A percentile compares a stretch with the other conserved stretches of the same genome.
phyloP scores from a whole-genome alignment of 2,113 vertebrate genomes.

The Pardalotus punctatus region DNA sequence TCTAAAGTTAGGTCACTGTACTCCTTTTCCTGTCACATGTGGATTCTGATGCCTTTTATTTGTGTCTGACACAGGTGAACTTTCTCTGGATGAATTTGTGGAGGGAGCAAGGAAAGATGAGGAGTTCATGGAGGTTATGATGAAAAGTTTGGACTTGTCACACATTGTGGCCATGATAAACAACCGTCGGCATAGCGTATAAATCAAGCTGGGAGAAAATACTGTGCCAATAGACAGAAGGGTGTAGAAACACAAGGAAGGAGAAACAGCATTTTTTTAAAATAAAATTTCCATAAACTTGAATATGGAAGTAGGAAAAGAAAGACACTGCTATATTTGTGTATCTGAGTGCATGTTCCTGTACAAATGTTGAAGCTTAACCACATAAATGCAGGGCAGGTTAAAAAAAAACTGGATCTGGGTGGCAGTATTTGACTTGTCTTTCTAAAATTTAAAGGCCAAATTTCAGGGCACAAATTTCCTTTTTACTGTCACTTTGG shows the following conservation, averaged over 20 bases:
- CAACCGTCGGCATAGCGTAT: constrained; percentile 81
- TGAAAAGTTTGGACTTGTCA: constrained; percentile 86
- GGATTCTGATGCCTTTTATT: not conserved
- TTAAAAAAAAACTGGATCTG: not conserved
- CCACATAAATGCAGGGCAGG: not conserved
- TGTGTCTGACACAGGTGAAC: constrained; percentile 78
- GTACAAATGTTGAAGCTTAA: not conserved
- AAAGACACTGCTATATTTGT: not conserved
- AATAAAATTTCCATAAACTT: not conserved
- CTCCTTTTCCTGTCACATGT: not conserved
- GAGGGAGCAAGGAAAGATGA: constrained; percentile 83
- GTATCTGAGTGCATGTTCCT: not conserved
- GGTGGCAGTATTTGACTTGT: not conserved
- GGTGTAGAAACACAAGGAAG: not conserved
- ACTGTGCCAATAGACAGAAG: not conserved
- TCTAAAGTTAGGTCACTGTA: not conserved
- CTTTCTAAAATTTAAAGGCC: not conserved
- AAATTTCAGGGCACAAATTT: not conserved
- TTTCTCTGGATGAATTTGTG: constrained; percentile 89
- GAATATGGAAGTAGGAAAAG: not conserved
- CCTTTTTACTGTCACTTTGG: not conserved
- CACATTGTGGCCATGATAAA: constrained; percentile 91
- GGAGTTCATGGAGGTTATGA: constrained; percentile 91
- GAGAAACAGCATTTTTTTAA: not conserved
- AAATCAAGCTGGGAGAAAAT: not conserved